Base-by-base conservation (phyloP, 2,113 vertebrate species). In the Casuarius casuarius region DNA sequence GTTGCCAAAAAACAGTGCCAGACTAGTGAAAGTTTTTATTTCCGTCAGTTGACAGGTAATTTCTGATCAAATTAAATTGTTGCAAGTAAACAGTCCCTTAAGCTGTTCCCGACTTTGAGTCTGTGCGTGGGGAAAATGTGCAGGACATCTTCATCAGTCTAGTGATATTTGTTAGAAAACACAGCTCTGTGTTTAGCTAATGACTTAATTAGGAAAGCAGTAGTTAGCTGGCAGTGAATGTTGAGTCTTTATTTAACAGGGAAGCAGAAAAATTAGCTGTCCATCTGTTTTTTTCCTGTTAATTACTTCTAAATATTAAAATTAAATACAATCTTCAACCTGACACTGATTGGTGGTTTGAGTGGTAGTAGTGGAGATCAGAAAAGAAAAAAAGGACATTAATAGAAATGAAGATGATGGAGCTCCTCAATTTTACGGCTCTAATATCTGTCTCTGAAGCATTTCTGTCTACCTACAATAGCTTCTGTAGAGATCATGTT, bases 191-290 rank as follows among this genome's bases (percentile, higher is more conserved):
- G 84, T 93, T 95, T 90, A 92, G 82, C 33, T 95, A 92, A 95
- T 89, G 85, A 96, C 74, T 96, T 97, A 95, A 97, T 96, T 93
- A 97, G 70, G 87, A 95, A 71, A 92, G 92, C 90, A 44, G 56
- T 92, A 93, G 85, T 97, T 88, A 94, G 82, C 85, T 96, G 88
- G 67, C 97, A 96, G 90, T 73, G 62, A 93, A 83, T 94, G 52
- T 87, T 67, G 66, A 92, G 74, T 75, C 75, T 90, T 91, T 96
- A 83, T 92, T 96, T 87, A 92, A 96, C 84, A 94, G 44, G 84
- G 49, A 97, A 74, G 81, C 88, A 84, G 4, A 1, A 91, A 97
- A 96, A 96, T 96, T 91, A 94, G 31, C 71, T 74, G 92, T 91
- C 74, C 70, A 89, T 96, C 71, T 96, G 74, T 48, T 92, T 92